These are phyloP conservation scores for Anguilla anguilla DNA, from an alignment of 2,797 vertebrate genomes.

Conservation along the genomic window DNA sequence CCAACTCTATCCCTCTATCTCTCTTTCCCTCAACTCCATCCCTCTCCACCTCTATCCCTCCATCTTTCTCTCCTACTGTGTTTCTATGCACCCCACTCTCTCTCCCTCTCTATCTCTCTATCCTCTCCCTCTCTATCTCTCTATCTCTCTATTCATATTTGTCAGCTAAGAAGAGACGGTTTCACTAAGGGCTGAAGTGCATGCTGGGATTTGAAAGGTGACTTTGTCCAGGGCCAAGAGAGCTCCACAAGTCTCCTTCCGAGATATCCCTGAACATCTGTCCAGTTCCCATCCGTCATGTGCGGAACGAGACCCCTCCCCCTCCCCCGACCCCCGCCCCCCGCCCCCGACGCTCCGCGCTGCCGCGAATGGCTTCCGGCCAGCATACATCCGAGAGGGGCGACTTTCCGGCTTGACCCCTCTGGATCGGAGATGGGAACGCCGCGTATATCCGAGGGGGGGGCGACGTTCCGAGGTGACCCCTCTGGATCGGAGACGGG, in stretches of 20 bases:
- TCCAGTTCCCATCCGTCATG: constrained; percentile 35
- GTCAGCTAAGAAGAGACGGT: constrained; percentile 39
- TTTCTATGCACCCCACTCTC: background rate
- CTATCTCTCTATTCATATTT: constrained; percentile 38
- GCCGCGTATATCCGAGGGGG: background rate
- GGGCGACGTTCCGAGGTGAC: constrained; percentile 19
- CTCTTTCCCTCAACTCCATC: background rate
- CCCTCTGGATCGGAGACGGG: constrained; percentile 33
- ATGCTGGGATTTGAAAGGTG: constrained; percentile 41
- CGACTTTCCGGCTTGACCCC: constrained; percentile 26
- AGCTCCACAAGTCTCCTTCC: constrained; percentile 30
- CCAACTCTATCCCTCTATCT: background rate
- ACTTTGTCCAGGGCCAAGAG: constrained; percentile 41
- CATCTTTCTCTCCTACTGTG: background rate
- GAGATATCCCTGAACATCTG: constrained; percentile 37
- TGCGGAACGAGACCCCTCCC: constrained; percentile 17
- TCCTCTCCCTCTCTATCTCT: constrained; percentile 30
- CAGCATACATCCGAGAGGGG: constrained; percentile 21
- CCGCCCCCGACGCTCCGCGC: background rate
- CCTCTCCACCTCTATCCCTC: background rate
- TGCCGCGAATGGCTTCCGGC: constrained; percentile 16
- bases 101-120: background rate
- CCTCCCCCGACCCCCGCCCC: background rate
- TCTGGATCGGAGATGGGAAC: constrained; percentile 32
- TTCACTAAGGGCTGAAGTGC: constrained; percentile 39